phyloP scores from a whole-genome alignment of 2,888 invertebrate genomes.

The Morinoia aosen region DNA sequence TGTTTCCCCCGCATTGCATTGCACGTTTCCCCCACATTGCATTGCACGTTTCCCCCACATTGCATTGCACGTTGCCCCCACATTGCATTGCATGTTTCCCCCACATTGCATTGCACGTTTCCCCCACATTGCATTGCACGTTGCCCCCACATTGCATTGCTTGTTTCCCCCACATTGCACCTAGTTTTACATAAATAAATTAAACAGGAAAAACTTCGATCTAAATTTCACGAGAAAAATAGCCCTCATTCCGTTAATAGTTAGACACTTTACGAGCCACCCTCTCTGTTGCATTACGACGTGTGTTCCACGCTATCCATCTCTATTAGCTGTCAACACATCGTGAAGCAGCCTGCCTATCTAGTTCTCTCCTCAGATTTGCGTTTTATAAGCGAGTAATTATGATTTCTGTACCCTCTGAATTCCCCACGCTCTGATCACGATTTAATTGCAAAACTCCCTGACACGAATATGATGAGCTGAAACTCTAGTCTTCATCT shows the following conservation, averaged over 20 bases:
- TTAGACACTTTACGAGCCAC: background rate
- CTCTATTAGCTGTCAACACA: background rate
- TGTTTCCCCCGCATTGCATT: too few relatives aligned
- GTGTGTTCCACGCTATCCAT: background rate
- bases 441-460: background rate
- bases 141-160: too few relatives aligned
- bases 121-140: too few relatives aligned
- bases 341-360: background rate
- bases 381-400: background rate
- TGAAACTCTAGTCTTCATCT: background rate
- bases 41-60: too few relatives aligned
- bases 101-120: too few relatives aligned
- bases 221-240: background rate
- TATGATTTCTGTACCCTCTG: background rate
- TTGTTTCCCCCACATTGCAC: too few relatives aligned
- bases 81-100: too few relatives aligned
- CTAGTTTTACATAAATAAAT: background rate
- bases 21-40: too few relatives aligned
- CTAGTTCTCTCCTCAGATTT: background rate
- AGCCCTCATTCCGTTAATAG: background rate
- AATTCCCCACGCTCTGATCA: constrained; percentile 12
- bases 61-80: too few relatives aligned
- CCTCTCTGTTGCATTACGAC: background rate
- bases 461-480: background rate
- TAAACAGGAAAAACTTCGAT: background rate